Evolutionary conservation across 2,797 vertebrate species (phyloP).

Genomic region (Hybognathus amarus): DNA sequence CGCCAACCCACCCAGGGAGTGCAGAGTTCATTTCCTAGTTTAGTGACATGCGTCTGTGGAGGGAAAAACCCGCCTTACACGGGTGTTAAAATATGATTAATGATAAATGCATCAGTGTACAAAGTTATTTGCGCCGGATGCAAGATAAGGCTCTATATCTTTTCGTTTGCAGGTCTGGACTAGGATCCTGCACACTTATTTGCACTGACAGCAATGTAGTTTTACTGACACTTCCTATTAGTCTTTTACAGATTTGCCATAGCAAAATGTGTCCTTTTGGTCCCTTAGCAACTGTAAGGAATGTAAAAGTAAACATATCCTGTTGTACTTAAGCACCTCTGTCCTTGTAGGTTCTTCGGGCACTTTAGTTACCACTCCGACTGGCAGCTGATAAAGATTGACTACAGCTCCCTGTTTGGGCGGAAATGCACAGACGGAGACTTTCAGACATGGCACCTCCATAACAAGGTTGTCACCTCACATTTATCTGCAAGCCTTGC

Average conservation of each 20-base stretch:
- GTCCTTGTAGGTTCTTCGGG: slow-evolving; percentile 86
- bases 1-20: too few species aligned
- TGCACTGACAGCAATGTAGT: slow-evolving; percentile 17
- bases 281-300: slow-evolving; percentile 1
- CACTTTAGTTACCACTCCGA: slow-evolving; percentile 95
- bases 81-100: too few species aligned
- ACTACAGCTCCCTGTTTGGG: slow-evolving; percentile 90
- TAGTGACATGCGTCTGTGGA: too few species aligned
- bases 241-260: neutral
- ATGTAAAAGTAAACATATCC: slow-evolving; percentile 3
- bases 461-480: slow-evolving; percentile 85
- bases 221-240: slow-evolving; percentile 12
- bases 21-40: too few species aligned
- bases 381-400: slow-evolving; percentile 97
- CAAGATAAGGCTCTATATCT: neutral
- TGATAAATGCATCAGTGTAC: too few species aligned
- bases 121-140: too few species aligned
- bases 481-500: slow-evolving; percentile 29
- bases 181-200: neutral
- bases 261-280: neutral
- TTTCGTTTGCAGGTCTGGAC: slow-evolving; percentile 10
- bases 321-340: slow-evolving; percentile 16
- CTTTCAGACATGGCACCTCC: slow-evolving; percentile 92
- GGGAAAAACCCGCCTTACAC: too few species aligned
- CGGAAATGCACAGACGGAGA: slow-evolving; percentile 89